phyloP scores from a whole-genome alignment of 2,888 invertebrate genomes.

The Minunthozetes semirufus region DNA sequence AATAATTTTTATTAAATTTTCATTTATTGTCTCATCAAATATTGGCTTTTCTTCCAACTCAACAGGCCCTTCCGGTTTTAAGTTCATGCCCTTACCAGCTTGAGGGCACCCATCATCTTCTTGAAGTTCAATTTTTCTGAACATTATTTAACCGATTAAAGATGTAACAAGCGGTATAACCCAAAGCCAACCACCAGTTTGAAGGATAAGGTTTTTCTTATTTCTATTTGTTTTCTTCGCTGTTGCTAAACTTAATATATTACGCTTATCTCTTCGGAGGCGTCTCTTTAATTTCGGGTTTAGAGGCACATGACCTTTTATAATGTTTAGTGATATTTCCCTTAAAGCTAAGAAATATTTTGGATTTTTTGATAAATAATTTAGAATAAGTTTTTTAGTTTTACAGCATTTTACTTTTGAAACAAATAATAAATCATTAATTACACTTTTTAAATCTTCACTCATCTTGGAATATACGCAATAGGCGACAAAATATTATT shows the following conservation, averaged over 20 bases:
- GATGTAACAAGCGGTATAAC: neutral
- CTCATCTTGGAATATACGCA: neutral
- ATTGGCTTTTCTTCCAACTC: neutral
- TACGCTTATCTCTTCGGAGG: too few relatives aligned
- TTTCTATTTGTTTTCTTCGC: too few relatives aligned
- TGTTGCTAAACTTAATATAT: too few relatives aligned
- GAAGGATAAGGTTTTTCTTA: neutral
- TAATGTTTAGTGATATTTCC: too few relatives aligned
- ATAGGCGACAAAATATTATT: neutral
- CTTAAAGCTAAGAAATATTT: neutral
- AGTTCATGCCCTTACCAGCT: too few relatives aligned
- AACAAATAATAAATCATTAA: neutral
- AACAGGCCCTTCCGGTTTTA: neutral
- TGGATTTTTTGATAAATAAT: neutral
- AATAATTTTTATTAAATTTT: neutral
- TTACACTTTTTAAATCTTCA: neutral
- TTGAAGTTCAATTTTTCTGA: constrained; percentile 15
- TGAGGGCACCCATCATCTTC: too few relatives aligned
- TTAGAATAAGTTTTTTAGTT: neutral
- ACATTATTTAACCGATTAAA: neutral
- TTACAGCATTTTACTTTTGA: neutral
- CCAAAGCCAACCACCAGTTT: constrained; percentile 27
- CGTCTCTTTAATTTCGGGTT: too few relatives aligned
- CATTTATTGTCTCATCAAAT: neutral
- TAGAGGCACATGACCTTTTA: too few relatives aligned